Conservation (phyloP, 2,797 vertebrate species). For the Meda fulgida region DNA sequence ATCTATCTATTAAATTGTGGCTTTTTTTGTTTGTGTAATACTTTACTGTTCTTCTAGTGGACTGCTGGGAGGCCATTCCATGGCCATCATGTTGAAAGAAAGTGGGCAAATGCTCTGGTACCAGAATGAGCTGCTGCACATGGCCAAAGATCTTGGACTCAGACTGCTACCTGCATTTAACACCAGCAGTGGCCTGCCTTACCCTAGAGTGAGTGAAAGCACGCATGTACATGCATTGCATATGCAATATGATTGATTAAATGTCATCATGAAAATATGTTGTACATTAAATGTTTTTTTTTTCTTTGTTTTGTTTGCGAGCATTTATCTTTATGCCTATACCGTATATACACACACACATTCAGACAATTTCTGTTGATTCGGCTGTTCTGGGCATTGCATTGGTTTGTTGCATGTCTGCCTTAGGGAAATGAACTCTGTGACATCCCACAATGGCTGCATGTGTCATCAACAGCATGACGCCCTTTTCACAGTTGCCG, state of each 20-base stretch:
- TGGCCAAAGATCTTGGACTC: constrained; percentile 95
- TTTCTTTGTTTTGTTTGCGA: too few species aligned
- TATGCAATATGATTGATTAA: background rate
- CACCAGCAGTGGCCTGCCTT: constrained; percentile 97
- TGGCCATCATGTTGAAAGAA: constrained; percentile 96
- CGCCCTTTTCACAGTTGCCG: constrained; percentile 45
- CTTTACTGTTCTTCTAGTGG: constrained; percentile 77
- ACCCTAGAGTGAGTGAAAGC: constrained; percentile 88
- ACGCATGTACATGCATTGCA: constrained; percentile 23
- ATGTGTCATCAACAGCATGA: constrained; percentile 58
- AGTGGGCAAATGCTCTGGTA: constrained; percentile 96
- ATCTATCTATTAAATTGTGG: background rate
- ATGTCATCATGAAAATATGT: background rate
- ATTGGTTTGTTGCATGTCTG: background rate
- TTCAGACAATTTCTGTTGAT: background rate
- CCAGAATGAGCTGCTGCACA: constrained; percentile 91
- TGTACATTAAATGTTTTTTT: background rate
- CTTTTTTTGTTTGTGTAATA: background rate
- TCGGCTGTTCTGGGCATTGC: background rate
- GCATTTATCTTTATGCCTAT: background rate
- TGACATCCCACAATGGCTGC: background rate
- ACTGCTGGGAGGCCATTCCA: constrained; percentile 93
- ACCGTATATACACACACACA: background rate
- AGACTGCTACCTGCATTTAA: constrained; percentile 96
- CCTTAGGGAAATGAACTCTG: background rate